Base-by-base conservation (phyloP, 2,888 invertebrate genomes). In the Erebia ligea region DNA sequence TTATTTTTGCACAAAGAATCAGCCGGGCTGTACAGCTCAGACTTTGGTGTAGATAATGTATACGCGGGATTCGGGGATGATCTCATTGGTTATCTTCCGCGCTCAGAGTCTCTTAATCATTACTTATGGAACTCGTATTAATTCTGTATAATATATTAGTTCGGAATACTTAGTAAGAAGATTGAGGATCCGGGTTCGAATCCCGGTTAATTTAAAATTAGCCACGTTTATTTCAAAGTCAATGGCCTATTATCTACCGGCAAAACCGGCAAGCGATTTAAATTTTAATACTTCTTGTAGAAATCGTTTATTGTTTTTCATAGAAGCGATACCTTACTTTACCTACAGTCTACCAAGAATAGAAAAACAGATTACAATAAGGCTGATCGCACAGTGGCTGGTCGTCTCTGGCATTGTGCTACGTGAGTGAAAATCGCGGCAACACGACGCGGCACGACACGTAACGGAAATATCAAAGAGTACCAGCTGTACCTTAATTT, bases 231-330 rank as follows among this genome's bases (percentile, higher is more conserved):
- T 11, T 61, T 40, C 21, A 19, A 19, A 17, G 48, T 19, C 62
- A 21, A 15, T 62, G 62, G 15, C 62, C 62, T 62, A 21, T 61
- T 61, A 45, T 61, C 45, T 61, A 61, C 61, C 17, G 61, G 61
- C 21, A 61, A 48, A 48, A 48, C 45, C 11, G 34, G 4, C n/a
- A n/a, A 11, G 17, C 10, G 42, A 61, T 61, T 61, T 61, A 61
- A 45, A 61, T 61, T 45, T 42, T 19, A 61, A 19, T 58, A n/a
- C 11, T 61, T 61, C 42, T 61, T 61, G n/a, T 61, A 61, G 11
- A 57, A 21, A 40, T 21, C 19, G 62, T 62, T 62, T 61, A 61
- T 61, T 61, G 61, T 61, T 61, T 61, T 61, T 62, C 45, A 45
- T 48, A 48, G 21, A 42, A 61, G 13, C 21, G 48, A 21, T 45